Base-by-base conservation (phyloP, 1,140 invertebrate species). In the Galleria mellonella region DNA sequence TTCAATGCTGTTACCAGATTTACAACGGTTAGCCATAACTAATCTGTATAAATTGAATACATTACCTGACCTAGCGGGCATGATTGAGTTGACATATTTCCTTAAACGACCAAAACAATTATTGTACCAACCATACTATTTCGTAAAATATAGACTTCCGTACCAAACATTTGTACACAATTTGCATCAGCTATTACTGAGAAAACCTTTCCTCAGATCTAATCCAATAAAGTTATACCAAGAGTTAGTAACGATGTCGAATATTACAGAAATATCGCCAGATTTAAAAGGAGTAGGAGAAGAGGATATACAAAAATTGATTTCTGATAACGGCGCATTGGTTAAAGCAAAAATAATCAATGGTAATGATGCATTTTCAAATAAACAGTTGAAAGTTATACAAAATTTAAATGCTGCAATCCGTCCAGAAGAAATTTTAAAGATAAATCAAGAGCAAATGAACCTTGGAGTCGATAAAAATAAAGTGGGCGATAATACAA, bases 81-180 rank as follows among this genome's bases (percentile, higher is more conserved):
- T 46, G 12, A 32, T 62, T 3, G 14, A 17, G 9, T 17, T 37
- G 4, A 64, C 54, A 0, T 63, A 55, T 29, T 12, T 48, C 9
- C 11, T 63, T 3, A 59, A 63, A 43, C 44, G 46, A 9, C 39
- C 41, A 13, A 38, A 44, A 4, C 55, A 55, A 3, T 9, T 56
- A 0, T 11, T 55, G 5, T 54, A 55, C 12, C 40, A 56, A 33
- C 51, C 47, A 10, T 39, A 55, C 0, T 75, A 69, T 55, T 75
- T 66, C 31, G 62, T 82, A 0, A 77, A 78, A 62, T 78, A 72
- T 40, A 61, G 60, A 33, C 30, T 82, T 9, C 77, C 77, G n/a
- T 74, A 72, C 13, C n/a, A 48, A 6, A 41, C 39, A 13, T 79
- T 75, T 17, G 27, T 71, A 6, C 43, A 50, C 5, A 61, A 68